Base-by-base conservation (phyloP, 2,113 vertebrate species). In the Urocitellus parryii region DNA sequence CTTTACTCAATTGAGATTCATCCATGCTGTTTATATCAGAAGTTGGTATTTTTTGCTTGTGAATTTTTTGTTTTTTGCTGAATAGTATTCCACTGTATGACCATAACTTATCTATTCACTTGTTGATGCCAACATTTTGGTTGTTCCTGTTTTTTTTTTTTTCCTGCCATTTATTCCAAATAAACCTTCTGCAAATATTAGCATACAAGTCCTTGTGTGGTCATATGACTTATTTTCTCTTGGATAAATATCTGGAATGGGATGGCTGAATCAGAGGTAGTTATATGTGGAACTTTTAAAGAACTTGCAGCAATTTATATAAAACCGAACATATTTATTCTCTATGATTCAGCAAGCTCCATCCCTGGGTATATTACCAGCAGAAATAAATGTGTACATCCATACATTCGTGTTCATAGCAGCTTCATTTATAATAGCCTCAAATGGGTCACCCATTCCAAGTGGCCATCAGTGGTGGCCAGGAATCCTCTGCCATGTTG, bases 191-290 rank as follows among this genome's bases (percentile, higher is more conserved):
- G 16, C 1, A 22, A 74, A 45, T 12, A 48, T 80, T 90, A 39
- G 8, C 29, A 24, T 34, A 37, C 34, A 90, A 39, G 12, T 61
- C 45, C 73, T 65, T 92, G 53, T 94, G 32, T 24, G 37, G 53
- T 56, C 11, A 65, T 29, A 86, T 34, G 58, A n/a, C 37, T 96
- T 56, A 29, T 83, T 73, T 93, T 92, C 74, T 95, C 29, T 81
- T 87, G 39, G 29, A 24, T 82, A 70, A 61, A 79, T 76, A 86
- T 8, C 63, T 73, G 72, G 37, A 82, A 86, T 68, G 16, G 86
- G 68, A 63, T 72, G 39, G 13, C n/a, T n/a, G 34, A 90, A 51
- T 77, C 76, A 76, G 11, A 85, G 39, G 42, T 53, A n/a, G 29
- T 17, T 72, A 6, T 37, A 20, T 32, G 20, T 63, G 1, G 17